phyloP scores from a whole-genome alignment of 2,797 vertebrate species.

The Geotrypetes seraphini region DNA sequence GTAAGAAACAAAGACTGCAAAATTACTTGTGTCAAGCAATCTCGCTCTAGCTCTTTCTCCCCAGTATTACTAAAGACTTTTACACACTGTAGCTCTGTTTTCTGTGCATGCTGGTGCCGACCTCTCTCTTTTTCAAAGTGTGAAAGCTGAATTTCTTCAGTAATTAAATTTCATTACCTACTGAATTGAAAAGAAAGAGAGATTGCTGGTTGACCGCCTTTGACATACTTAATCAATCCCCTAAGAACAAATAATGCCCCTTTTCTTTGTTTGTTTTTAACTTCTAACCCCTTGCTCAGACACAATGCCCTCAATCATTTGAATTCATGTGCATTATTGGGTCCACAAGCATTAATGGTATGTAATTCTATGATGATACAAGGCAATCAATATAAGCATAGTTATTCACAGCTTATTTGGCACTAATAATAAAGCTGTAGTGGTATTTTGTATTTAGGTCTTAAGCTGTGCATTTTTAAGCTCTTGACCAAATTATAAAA shows the following conservation, averaged over 20 bases:
- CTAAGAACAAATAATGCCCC: conserved; percentile 26
- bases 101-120: conserved; percentile 9
- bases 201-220: conserved; percentile 31
- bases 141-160: conserved; percentile 40
- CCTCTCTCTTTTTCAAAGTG: conserved; percentile 20
- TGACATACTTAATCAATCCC: conserved; percentile 38
- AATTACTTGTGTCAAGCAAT: too few species aligned
- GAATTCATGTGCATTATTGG: not conserved
- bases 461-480: too few species aligned
- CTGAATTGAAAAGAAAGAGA: conserved; percentile 38
- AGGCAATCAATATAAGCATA: not conserved
- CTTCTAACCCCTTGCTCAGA: conserved; percentile 1
- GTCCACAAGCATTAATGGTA: not conserved
- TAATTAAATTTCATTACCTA: conserved; percentile 57
- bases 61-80: conserved; percentile 37
- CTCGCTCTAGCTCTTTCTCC: too few species aligned
- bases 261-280: conserved; percentile 19
- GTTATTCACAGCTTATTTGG: not conserved
- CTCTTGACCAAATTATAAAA: too few species aligned
- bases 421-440: not conserved
- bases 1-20: too few species aligned
- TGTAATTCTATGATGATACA: not conserved
- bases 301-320: not conserved
- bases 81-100: conserved; percentile 22
- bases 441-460: too few species aligned